Evolutionary conservation across 2,113 vertebrate species (phyloP), one percentile per base, ranked within the genome.

Genomic region (Epinephelus moara): DNA sequence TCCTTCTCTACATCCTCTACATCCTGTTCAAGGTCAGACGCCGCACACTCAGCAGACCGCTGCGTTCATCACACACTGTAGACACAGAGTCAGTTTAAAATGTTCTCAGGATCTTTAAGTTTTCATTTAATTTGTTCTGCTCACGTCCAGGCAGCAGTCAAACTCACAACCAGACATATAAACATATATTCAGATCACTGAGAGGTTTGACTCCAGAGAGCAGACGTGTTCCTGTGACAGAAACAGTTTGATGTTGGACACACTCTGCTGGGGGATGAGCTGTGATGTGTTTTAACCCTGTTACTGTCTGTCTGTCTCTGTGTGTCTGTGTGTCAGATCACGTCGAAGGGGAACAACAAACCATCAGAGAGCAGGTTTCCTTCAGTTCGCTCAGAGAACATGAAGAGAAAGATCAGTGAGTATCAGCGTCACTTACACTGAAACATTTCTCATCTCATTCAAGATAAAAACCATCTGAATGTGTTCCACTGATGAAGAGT

Each of bases 1-100:
- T 99, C 84, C 95, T 99, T 81, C 92, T 99, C 15, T 99, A 99
- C 91, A 98, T 99, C 88, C 91, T 99, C 7, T 99, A 99, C 92
- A 98, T 99, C 75, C 95, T 99, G 18, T 99, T 98, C 90, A 99
- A 99, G 97, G 98, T 99, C 94, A 90, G 70, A 21, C n/a, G 2
- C 85, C 23, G 10, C 1, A 30, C 13, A 55, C 25, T 1, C 33
- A 77, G 17, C 30, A 19, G 50, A 37, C 6, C 4, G 6, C 6
- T 30, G 30, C 33, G 6, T 37, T 37, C 33, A 37, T 7, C 33
- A 37, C 11, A 45, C 8, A 45, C 42, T 45, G 42, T 45, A 3
- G 8, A 10, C 6, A 42, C 40, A 42, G 40, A 42, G 40, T 42
- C 40, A 42, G 30, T 30, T 30, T 30, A 4, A 30, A 30, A 30